Conservation (phyloP, 2,888 invertebrate species). For the Empis livida region DNA sequence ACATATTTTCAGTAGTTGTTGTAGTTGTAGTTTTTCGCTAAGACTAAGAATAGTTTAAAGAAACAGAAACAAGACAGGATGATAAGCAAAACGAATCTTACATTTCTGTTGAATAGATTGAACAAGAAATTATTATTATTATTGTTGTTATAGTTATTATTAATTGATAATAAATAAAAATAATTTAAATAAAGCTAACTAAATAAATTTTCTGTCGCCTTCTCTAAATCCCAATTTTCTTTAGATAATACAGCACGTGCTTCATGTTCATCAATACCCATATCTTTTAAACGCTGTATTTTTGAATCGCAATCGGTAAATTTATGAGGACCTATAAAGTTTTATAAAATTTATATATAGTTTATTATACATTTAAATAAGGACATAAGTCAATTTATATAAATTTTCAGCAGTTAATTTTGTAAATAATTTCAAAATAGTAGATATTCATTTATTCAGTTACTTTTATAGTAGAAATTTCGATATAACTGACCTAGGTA, state of each 20-base stretch:
- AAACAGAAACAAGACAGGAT: too few relatives aligned
- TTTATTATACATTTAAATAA: neutral
- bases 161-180: neutral
- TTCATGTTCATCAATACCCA: conserved; percentile 87
- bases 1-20: too few relatives aligned
- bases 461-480: too few relatives aligned
- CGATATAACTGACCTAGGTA: too few relatives aligned
- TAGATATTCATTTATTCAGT: too few relatives aligned
- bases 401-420: too few relatives aligned
- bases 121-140: neutral
- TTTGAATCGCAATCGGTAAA: conserved; percentile 74
- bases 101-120: neutral
- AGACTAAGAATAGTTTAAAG: too few relatives aligned
- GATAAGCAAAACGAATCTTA: neutral
- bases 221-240: conserved; percentile 84
- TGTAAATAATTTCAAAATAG: too few relatives aligned
- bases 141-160: neutral
- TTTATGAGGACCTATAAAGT: conserved; percentile 49
- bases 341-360: neutral
- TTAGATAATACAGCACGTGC: conserved; percentile 84
- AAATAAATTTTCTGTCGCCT: conserved; percentile 80
- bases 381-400: too few relatives aligned
- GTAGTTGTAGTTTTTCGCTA: too few relatives aligned
- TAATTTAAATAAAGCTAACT: conserved; percentile 44
- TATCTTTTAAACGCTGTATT: conserved; percentile 77